Evolutionary conservation across 1,140 invertebrate species (phyloP).

Genomic region (Drosophila sp.): DNA sequence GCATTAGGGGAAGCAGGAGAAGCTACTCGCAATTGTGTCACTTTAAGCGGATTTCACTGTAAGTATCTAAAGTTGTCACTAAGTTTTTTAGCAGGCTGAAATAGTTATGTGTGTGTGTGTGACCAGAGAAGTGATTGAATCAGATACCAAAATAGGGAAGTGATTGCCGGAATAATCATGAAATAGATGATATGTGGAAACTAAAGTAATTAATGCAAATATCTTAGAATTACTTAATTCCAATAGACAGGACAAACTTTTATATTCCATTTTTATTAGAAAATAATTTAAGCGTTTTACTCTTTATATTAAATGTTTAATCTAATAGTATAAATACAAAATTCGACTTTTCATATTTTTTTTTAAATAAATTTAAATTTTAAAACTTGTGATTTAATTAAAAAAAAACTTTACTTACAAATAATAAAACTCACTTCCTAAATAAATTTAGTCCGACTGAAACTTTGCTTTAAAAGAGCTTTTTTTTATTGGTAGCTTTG

Average conservation of each 20-base stretch:
- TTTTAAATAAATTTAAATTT: too few relatives aligned
- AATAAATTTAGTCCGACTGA: not conserved
- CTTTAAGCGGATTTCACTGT: constrained; percentile 63
- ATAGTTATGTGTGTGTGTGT: not conserved
- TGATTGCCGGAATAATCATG: not conserved
- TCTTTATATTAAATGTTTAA: too few relatives aligned
- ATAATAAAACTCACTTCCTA: too few relatives aligned
- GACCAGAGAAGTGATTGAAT: not conserved
- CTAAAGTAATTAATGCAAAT: too few relatives aligned
- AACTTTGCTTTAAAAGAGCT: constrained; percentile 6
- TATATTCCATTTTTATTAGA: too few relatives aligned
- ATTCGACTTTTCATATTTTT: too few relatives aligned
- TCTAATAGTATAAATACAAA: too few relatives aligned
- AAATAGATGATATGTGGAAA: not conserved
- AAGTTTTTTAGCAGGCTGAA: not conserved
- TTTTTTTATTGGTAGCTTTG: not conserved
- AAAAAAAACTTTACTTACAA: too few relatives aligned
- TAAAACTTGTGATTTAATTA: too few relatives aligned
- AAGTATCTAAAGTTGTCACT: constrained; percentile 51
- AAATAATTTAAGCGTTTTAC: too few relatives aligned
- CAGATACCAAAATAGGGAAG: not conserved
- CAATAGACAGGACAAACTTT: too few relatives aligned
- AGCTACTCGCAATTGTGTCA: constrained; percentile 49
- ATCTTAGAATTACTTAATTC: too few relatives aligned
- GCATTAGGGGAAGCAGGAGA: not conserved